Conservation (phyloP, 1,140 invertebrate genomes). For the Rhyzopertha dominica region DNA sequence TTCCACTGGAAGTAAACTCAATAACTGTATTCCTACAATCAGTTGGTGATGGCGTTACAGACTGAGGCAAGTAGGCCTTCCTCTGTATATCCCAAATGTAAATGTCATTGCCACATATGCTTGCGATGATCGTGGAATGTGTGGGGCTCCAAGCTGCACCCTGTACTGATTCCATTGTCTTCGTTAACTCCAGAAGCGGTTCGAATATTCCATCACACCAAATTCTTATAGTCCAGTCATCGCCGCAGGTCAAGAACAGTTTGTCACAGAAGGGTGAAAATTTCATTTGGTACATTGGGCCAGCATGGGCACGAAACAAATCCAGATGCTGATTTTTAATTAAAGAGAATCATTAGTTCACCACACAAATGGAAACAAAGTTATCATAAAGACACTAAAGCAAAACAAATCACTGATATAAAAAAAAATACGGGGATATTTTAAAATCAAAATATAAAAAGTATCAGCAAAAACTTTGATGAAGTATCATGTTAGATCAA, state of each 20-base stretch:
- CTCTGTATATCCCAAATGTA: constrained; percentile 68
- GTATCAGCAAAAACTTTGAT: no score
- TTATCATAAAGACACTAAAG: no score
- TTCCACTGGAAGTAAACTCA: constrained; percentile 58
- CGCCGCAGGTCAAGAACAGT: constrained; percentile 75
- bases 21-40: constrained; percentile 46
- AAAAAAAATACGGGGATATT: no score
- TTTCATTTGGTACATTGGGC: constrained; percentile 68
- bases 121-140: constrained; percentile 76
- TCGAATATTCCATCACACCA: constrained; percentile 57
- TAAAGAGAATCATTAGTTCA: no score
- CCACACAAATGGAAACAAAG: no score
- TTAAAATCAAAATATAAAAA: no score
- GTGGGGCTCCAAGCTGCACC: constrained; percentile 73
- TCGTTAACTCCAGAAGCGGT: constrained; percentile 58
- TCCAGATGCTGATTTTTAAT: constrained; percentile 65
- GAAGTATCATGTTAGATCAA: no score
- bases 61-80: constrained; percentile 59
- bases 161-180: constrained; percentile 54
- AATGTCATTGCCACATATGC: constrained; percentile 63
- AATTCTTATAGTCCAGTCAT: constrained; percentile 66
- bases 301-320: constrained; percentile 71
- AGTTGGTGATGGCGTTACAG: constrained; percentile 50
- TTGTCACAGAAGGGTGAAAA: constrained; percentile 74
- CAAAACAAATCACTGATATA: no score